phyloP scores from a whole-genome alignment of 2,888 invertebrate species.

The Hydraecia micacea region DNA sequence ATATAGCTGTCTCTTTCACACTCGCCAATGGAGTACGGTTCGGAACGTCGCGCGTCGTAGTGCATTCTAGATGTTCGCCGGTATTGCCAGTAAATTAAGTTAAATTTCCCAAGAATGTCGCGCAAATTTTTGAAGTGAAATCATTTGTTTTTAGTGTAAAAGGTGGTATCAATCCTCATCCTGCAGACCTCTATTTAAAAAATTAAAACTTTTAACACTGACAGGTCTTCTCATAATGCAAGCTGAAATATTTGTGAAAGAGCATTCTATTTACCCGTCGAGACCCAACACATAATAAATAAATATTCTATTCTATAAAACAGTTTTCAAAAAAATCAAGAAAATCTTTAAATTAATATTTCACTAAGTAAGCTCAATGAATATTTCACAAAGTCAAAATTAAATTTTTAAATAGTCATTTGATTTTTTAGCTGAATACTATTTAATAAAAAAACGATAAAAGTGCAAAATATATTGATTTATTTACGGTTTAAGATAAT shows the following conservation, averaged over 20 bases:
- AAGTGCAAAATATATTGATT: neutral
- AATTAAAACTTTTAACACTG: too few relatives aligned
- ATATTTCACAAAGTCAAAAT: neutral
- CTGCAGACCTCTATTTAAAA: too few relatives aligned
- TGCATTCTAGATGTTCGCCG: slow-evolving; percentile 57
- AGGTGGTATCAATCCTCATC: too few relatives aligned
- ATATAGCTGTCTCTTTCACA: slow-evolving; percentile 29
- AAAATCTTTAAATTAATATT: neutral
- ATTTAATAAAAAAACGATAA: neutral
- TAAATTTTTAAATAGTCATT: neutral
- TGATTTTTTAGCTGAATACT: too few relatives aligned
- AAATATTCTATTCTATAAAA: too few relatives aligned
- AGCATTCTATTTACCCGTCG: too few relatives aligned
- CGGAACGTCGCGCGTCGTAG: neutral
- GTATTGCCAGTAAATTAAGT: slow-evolving; percentile 34
- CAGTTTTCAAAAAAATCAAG: too few relatives aligned
- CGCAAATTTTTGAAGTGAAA: neutral
- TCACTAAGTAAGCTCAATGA: neutral
- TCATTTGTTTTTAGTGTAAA: too few relatives aligned
- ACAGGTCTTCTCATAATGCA: too few relatives aligned
- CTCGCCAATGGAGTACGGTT: neutral
- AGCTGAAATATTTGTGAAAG: too few relatives aligned
- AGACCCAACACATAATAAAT: too few relatives aligned
- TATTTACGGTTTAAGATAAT: too few relatives aligned
- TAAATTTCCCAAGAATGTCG: slow-evolving; percentile 19